Conservation (phyloP, 92 coral and sea anemone species). For the Actinostola sp. region DNA sequence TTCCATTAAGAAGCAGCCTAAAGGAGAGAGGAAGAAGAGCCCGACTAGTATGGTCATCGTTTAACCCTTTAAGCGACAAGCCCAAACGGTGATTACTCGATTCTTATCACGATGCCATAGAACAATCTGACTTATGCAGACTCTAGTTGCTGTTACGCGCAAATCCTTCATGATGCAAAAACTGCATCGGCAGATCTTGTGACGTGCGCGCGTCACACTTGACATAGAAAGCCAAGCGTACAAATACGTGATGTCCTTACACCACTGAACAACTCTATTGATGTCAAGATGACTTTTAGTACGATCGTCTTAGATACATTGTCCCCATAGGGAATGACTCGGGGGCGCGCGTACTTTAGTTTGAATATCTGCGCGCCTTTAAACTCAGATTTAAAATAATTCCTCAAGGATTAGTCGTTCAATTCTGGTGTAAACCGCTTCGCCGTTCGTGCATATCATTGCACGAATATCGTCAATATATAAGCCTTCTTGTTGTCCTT, state of each 20-base stretch:
- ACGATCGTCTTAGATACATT: too few species aligned
- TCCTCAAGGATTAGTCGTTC: conserved; percentile 6
- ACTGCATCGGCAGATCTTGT: too few species aligned
- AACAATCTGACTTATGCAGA: too few species aligned
- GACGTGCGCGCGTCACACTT: too few species aligned
- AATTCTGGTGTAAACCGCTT: background rate
- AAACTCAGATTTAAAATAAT: background rate
- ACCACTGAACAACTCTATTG: background rate
- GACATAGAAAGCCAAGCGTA: background rate
- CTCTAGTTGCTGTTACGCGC: too few species aligned
- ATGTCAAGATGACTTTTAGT: background rate
- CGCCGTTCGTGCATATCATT: background rate
- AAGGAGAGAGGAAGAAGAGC: conserved; percentile 11
- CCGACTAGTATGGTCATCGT: conserved; percentile 28
- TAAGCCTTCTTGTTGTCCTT: background rate
- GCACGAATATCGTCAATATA: background rate
- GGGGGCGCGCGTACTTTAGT: too few species aligned
- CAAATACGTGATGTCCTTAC: conserved; percentile 7
- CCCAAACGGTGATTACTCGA: too few species aligned
- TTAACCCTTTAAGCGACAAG: too few species aligned
- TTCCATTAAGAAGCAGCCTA: conserved; percentile 24
- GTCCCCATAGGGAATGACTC: too few species aligned
- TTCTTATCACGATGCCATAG: too few species aligned
- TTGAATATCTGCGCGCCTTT: too few species aligned
- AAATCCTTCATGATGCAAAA: too few species aligned